phyloP scores from a whole-genome alignment of 2,113 vertebrate genomes.

The Xenus cinereus region DNA sequence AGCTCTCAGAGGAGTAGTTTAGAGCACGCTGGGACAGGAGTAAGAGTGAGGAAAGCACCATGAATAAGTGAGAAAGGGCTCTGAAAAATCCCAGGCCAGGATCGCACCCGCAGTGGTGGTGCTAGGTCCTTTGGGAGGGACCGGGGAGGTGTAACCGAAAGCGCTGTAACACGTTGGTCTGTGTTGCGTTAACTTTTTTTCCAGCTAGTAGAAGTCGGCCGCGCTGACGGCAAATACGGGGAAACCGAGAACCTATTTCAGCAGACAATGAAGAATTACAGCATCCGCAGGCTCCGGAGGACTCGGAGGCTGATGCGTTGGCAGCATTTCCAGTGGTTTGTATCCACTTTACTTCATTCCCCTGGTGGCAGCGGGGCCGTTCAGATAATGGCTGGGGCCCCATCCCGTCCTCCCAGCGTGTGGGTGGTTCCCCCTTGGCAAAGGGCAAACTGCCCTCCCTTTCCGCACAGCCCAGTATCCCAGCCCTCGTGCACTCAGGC shows the following conservation, averaged over 20 bases:
- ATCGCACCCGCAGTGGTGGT: accelerated
- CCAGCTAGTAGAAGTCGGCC: neutral
- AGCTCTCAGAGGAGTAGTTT: neutral
- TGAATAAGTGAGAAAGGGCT: neutral
- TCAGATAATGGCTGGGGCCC: neutral
- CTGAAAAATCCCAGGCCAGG: neutral
- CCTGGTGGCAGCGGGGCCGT: neutral
- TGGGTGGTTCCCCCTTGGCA: conserved; percentile 11
- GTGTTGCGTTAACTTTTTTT: neutral
- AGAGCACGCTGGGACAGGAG: neutral
- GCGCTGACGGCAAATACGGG: neutral
- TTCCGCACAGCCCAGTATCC: accelerated
- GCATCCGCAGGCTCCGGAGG: neutral
- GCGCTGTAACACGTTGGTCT: neutral
- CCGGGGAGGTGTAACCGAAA: neutral
- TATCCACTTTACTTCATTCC: neutral
- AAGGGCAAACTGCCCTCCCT: neutral
- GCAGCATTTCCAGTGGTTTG: conserved; percentile 16
- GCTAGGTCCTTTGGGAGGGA: neutral
- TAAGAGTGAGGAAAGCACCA: neutral
- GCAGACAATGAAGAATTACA: neutral
- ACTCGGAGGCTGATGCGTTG: neutral
- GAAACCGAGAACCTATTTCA: neutral
- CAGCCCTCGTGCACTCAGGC: neutral
- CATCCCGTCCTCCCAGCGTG: accelerated